Evolutionary conservation across 2,888 invertebrate species (phyloP).

Genomic region (Drosophila ezoana): DNA sequence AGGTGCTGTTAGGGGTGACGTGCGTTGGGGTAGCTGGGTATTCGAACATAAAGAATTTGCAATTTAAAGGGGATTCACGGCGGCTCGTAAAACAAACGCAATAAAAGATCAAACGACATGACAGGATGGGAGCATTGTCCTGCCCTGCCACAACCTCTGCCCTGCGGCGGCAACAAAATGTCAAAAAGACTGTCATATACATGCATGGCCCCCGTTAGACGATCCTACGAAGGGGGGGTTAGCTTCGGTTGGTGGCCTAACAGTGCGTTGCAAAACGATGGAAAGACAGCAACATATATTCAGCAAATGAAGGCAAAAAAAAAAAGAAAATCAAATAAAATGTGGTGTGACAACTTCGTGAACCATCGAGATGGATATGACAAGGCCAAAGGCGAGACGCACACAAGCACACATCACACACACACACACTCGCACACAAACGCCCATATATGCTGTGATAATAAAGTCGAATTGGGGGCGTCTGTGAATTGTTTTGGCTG

Average conservation of each 20-base stretch:
- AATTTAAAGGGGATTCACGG: slow-evolving; percentile 80
- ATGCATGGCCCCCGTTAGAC: slow-evolving; percentile 28
- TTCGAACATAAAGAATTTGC: slow-evolving; percentile 80
- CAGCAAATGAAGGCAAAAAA: slow-evolving; percentile 63
- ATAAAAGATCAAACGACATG: slow-evolving; percentile 80
- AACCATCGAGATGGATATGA: slow-evolving; percentile 72
- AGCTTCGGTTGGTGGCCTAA: slow-evolving; percentile 25
- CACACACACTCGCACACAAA: neutral
- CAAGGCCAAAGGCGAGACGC: slow-evolving; percentile 47
- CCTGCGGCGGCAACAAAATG: slow-evolving; percentile 64
- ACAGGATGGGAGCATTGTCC: slow-evolving; percentile 60
- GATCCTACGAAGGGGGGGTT: neutral
- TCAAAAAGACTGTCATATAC: slow-evolving; percentile 63
- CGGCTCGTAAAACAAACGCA: slow-evolving; percentile 79
- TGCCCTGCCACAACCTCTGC: slow-evolving; percentile 45
- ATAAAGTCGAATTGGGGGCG: slow-evolving; percentile 53
- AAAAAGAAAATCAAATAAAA: slow-evolving; percentile 72
- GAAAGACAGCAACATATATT: slow-evolving; percentile 28
- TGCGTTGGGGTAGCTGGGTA: slow-evolving; percentile 47
- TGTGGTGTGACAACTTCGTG: slow-evolving; percentile 75
- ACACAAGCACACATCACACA: slow-evolving; percentile 1
- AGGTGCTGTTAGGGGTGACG: slow-evolving; percentile 12
- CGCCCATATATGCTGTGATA: slow-evolving; percentile 39
- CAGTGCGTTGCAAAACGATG: slow-evolving; percentile 52
- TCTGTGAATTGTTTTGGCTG: slow-evolving; percentile 68